Percentiles rank a stretch among this genome's conserved stretches.
Conservation (phyloP, 2,888 invertebrate genomes). For the Apodemia arnacis region DNA sequence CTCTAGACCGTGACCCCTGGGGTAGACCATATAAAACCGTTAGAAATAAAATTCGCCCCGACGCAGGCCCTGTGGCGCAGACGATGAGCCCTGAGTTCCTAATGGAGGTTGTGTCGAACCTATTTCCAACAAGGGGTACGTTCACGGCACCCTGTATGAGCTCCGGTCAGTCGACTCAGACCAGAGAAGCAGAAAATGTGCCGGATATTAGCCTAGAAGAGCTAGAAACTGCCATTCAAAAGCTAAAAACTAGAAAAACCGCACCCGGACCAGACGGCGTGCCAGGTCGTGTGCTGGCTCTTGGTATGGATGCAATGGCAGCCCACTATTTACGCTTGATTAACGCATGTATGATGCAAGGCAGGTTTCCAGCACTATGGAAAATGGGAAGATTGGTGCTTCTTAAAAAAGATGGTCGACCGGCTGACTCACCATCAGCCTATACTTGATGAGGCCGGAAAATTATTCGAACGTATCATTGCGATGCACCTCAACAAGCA, state of each 20-base stretch:
- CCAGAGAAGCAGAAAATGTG: too few relatives aligned
- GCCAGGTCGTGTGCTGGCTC: not conserved
- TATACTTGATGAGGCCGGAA: not conserved
- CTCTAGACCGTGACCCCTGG: slow-evolving; percentile 36
- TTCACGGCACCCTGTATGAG: too few relatives aligned
- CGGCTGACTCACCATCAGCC: not conserved
- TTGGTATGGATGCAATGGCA: not conserved
- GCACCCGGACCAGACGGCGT: not conserved
- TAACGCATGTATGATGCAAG: not conserved
- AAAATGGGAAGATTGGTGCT: slow-evolving; percentile 3
- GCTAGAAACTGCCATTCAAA: too few relatives aligned
- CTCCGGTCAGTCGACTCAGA: too few relatives aligned
- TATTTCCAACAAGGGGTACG: too few relatives aligned
- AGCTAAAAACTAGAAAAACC: too few relatives aligned
- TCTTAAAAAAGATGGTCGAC: not conserved
- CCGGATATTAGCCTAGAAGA: too few relatives aligned
- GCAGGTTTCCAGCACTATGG: slow-evolving; percentile 4
- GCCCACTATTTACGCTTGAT: not conserved
- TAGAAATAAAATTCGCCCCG: slow-evolving; percentile 23
- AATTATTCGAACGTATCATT: not conserved
- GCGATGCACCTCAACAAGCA: not conserved
- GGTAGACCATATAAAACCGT: slow-evolving; percentile 37
- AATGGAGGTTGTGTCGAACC: too few relatives aligned
- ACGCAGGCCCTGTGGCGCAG: slow-evolving; percentile 32
- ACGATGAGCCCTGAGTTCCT: not conserved